A percentile compares a stretch with the other conserved stretches of the same genome.
phyloP scores from a whole-genome alignment of 1,140 invertebrate genomes.

The Odontomachus brunneus region DNA sequence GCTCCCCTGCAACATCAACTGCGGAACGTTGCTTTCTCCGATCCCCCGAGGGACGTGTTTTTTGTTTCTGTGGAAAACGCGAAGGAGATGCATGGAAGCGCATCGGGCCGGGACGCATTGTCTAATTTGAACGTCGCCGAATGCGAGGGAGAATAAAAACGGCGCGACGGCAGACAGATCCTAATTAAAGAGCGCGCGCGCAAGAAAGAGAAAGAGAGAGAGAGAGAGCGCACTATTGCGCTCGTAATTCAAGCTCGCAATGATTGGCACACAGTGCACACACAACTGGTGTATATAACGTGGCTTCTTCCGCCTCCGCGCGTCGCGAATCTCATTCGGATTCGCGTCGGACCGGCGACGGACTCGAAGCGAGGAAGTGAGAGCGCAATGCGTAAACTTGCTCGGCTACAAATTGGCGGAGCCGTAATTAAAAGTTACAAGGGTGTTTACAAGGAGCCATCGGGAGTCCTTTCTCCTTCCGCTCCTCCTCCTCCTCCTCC shows the following conservation, averaged over 20 bases:
- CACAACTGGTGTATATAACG: background rate
- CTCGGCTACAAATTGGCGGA: slow-evolving; percentile 37
- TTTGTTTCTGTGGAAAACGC: too few species aligned
- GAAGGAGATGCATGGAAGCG: too few species aligned
- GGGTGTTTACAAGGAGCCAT: slow-evolving; percentile 43
- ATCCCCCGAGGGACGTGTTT: too few species aligned
- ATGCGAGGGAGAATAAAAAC: too few species aligned
- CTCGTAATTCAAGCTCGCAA: background rate
- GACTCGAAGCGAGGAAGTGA: slow-evolving; percentile 9
- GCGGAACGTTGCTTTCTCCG: too few species aligned
- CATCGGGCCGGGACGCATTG: too few species aligned
- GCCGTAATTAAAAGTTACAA: slow-evolving; percentile 53
- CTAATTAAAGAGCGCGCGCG: too few species aligned
- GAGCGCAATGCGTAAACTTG: slow-evolving; percentile 27
- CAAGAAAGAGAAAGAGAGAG: background rate
- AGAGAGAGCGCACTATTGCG: background rate
- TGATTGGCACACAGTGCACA: slow-evolving; percentile 11
- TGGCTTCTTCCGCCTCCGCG: background rate
- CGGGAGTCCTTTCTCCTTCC: too few species aligned
- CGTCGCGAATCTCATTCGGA: slow-evolving; percentile 29
- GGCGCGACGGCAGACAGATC: too few species aligned
- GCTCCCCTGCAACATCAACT: too few species aligned
- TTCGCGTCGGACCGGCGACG: too few species aligned
- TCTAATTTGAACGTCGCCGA: too few species aligned
- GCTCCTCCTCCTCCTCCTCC: background rate